Percentiles rank a stretch among this genome's conserved stretches.
These are phyloP conservation scores for Oppia nitens DNA, from an alignment of 1,140 invertebrate species.

Conservation along the genomic window DNA sequence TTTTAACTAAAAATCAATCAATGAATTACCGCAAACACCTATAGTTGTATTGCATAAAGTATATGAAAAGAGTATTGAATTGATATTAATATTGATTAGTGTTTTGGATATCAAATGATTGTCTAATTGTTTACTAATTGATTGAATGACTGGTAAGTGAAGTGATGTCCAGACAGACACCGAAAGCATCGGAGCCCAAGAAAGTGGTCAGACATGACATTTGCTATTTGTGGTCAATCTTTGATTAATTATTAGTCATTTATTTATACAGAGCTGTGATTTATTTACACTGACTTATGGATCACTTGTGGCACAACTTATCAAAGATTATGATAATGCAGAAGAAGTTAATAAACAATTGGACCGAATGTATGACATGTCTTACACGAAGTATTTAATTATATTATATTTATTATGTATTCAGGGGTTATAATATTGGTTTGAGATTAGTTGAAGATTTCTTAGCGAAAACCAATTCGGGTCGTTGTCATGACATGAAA, in stretches of 20 bases:
- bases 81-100: too few relatives aligned
- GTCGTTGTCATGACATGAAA: constrained; percentile 80
- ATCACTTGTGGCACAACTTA: constrained; percentile 81
- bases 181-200: neutral
- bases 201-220: neutral
- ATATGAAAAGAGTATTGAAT: too few relatives aligned
- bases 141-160: neutral
- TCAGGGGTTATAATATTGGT: constrained; percentile 88
- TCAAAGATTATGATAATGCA: constrained; percentile 92
- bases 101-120: neutral
- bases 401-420: constrained; percentile 9
- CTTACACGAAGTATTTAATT: neutral
- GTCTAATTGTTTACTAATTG: neutral
- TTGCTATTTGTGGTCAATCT: too few relatives aligned
- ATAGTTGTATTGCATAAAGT: too few relatives aligned
- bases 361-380: constrained; percentile 46
- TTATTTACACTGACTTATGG: constrained; percentile 95
- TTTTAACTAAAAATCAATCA: too few relatives aligned
- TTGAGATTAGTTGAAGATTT: constrained; percentile 94
- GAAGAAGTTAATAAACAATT: constrained; percentile 91
- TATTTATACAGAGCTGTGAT: constrained; percentile 34
- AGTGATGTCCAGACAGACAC: neutral
- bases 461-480: constrained; percentile 71
- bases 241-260: neutral
- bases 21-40: too few relatives aligned